Conservation (phyloP, 2,113 vertebrate genomes). For the Morphnarchus princeps region DNA sequence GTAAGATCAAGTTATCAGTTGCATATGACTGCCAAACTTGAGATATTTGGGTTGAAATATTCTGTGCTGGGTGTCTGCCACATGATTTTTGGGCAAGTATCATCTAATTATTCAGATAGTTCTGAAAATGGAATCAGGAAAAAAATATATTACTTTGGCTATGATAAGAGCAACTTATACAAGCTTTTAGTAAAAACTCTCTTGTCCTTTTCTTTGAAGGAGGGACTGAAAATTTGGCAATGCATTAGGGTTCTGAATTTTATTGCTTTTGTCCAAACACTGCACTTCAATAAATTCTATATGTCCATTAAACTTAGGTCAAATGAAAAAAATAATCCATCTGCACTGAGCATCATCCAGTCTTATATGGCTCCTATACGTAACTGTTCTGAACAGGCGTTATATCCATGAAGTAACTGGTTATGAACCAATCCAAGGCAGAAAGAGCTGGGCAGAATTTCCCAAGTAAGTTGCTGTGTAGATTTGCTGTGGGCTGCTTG, state of each 20-base stretch:
- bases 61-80: background rate
- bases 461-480: background rate
- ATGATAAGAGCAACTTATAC: background rate
- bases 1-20: background rate
- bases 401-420: background rate
- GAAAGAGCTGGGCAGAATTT: background rate
- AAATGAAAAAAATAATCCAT: background rate
- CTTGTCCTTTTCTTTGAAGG: background rate
- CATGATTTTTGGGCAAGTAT: background rate
- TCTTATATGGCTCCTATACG: background rate
- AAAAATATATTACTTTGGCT: background rate
- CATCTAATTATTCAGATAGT: background rate
- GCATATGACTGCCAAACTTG: background rate
- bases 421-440: background rate
- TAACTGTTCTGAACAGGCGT: background rate
- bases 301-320: background rate
- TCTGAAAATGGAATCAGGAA: background rate
- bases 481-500: background rate
- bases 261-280: background rate
- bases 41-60: background rate
- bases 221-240: background rate
- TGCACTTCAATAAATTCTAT: background rate
- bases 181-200: background rate
- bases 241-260: background rate
- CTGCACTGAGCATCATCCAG: background rate